Percentiles rank a stretch among this genome's conserved stretches.
phyloP scores from a whole-genome alignment of 1,140 invertebrate genomes.

The Papilio helenus region DNA sequence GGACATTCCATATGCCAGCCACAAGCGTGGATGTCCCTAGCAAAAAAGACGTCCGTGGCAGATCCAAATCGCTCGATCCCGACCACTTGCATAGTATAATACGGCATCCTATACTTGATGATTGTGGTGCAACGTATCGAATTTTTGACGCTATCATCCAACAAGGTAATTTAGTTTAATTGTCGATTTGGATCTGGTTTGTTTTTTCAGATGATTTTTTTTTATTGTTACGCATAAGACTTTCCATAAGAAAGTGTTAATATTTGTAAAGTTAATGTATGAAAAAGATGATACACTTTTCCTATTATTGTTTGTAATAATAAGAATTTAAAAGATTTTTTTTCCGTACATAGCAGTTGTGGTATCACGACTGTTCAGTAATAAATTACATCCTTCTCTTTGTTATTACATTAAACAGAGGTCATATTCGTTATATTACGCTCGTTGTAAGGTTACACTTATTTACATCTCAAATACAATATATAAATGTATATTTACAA shows the following conservation, averaged over 20 bases:
- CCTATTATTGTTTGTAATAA: neutral
- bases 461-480: neutral
- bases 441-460: constrained; percentile 16
- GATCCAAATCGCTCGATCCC: constrained; percentile 90
- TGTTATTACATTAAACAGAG: constrained; percentile 47
- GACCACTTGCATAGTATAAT: constrained; percentile 78
- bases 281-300: neutral
- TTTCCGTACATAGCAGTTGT: neutral
- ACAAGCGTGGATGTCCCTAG: constrained; percentile 75
- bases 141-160: constrained; percentile 91
- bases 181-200: neutral
- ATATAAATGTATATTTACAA: neutral
- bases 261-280: neutral
- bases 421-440: constrained; percentile 46
- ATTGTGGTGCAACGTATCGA: constrained; percentile 91
- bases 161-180: constrained; percentile 85
- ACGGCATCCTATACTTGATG: constrained; percentile 80
- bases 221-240: too few species aligned
- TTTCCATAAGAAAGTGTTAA: neutral
- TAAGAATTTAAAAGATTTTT: neutral
- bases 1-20: too few species aligned
- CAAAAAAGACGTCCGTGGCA: constrained; percentile 86
- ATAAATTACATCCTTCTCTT: constrained; percentile 46
- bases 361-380: constrained; percentile 27
- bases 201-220: neutral